phyloP scores from a whole-genome alignment of 2,113 vertebrate genomes.

The Thinocorus orbignyianus region DNA sequence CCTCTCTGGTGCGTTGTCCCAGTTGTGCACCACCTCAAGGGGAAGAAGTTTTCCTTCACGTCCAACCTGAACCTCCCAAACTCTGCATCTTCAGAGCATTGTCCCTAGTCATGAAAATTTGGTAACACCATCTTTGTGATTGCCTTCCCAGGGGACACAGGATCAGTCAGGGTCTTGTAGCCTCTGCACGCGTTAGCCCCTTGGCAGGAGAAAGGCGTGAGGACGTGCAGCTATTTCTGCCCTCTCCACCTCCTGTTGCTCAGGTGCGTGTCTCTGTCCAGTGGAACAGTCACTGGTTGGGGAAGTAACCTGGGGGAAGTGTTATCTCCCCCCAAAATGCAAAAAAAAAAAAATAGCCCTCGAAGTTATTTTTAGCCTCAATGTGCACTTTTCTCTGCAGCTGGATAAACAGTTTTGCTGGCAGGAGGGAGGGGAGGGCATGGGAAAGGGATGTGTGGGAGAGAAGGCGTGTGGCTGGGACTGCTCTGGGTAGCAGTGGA shows the following conservation, averaged over 20 bases:
- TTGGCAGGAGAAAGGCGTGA: neutral
- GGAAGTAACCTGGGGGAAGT: neutral
- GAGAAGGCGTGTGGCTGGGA: fast-evolving
- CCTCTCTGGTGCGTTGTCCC: neutral
- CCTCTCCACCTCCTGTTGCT: fast-evolving
- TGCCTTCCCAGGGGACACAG: neutral
- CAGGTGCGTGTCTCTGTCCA: neutral
- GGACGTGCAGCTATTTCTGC: neutral
- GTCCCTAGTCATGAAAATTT: neutral
- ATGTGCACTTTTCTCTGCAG: neutral
- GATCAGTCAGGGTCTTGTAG: neutral
- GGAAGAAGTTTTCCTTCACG: neutral
- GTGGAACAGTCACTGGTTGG: neutral
- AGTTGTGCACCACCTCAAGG: neutral
- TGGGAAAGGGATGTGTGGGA: neutral
- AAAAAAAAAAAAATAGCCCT: neutral
- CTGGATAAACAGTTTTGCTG: neutral
- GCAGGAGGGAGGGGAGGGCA: neutral
- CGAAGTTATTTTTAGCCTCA: neutral
- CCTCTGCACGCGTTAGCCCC: neutral
- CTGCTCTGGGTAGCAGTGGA: neutral
- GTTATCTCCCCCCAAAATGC: neutral
- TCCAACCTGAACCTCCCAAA: neutral
- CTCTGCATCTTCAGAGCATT: neutral
- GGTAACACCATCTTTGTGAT: neutral